Percentiles rank a stretch among this genome's conserved stretches.
Evolutionary conservation across 2,113 vertebrate species (phyloP).

Genomic region (Neoarius graeffei): DNA sequence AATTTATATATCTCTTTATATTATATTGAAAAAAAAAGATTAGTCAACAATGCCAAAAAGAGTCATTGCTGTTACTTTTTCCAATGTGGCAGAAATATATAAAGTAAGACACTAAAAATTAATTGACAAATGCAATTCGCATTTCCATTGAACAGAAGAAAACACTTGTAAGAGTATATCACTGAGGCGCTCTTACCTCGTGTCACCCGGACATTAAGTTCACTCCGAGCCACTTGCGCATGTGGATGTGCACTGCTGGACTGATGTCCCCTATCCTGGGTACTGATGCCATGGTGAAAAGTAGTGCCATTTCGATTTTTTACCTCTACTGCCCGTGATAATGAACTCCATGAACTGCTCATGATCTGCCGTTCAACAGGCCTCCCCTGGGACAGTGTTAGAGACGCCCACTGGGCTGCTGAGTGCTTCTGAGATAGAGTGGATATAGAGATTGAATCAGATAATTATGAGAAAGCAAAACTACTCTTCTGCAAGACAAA

Average conservation of each 20-base stretch:
- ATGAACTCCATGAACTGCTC: conserved; percentile 35
- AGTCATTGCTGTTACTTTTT: not conserved
- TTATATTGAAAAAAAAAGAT: too few relatives aligned
- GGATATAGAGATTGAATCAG: conserved; percentile 56
- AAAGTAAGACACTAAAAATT: not conserved
- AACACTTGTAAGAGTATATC: not conserved
- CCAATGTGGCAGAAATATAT: not conserved
- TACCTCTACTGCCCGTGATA: conserved; percentile 59
- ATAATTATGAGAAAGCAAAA: conserved; percentile 51
- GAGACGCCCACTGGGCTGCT: conserved; percentile 70
- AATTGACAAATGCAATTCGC: not conserved
- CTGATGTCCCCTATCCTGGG: conserved; percentile 54
- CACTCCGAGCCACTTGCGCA: conserved; percentile 76
- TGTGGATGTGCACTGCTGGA: conserved; percentile 60
- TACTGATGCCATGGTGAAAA: conserved; percentile 47
- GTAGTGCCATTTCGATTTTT: conserved; percentile 49
- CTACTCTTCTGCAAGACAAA: conserved; percentile 60
- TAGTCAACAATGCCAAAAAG: not conserved
- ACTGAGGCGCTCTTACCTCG: conserved; percentile 64
- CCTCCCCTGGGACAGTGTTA: conserved; percentile 67
- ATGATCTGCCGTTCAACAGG: conserved; percentile 59
- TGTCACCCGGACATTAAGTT: conserved; percentile 78
- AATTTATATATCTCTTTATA: not conserved
- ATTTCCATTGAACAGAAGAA: not conserved
- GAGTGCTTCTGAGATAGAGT: conserved; percentile 64